Conservation (phyloP, 1,140 invertebrate species). For the Camponotus pennsylvanicus region DNA sequence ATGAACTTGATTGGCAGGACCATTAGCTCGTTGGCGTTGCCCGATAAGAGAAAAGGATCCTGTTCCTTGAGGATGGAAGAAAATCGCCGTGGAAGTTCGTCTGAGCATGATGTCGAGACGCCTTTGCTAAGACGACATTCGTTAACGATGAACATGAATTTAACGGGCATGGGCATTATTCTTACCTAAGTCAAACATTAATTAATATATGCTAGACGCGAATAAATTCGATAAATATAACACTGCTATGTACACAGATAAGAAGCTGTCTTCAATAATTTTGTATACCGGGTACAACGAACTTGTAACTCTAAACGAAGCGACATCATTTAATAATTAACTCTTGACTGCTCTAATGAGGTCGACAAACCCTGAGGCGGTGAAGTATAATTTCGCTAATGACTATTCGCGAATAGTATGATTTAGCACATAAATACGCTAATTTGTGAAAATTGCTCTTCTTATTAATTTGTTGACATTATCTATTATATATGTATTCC, state of each 20-base stretch:
- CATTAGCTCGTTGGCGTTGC: conserved; percentile 40
- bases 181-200: not conserved
- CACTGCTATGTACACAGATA: conserved; percentile 10
- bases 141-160: conserved; percentile 1
- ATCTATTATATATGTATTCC: too few relatives aligned
- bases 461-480: not conserved
- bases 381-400: not conserved
- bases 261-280: not conserved
- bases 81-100: conserved; percentile 17
- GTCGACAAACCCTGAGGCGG: not conserved
- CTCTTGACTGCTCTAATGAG: conserved; percentile 17
- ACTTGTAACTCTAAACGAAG: not conserved
- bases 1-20: conserved; percentile 41
- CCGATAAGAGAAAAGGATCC: conserved; percentile 23
- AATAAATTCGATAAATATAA: conserved; percentile 18
- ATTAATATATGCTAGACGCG: conserved; percentile 36
- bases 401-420: not conserved
- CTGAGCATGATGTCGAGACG: not conserved
- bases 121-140: not conserved
- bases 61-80: not conserved
- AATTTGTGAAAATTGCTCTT: not conserved
- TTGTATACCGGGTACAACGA: not conserved
- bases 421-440: not conserved
- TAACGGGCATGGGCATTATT: not conserved
- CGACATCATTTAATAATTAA: conserved; percentile 21